Conservation (phyloP, 2,888 invertebrate species). For the Bellardia bayeri region DNA sequence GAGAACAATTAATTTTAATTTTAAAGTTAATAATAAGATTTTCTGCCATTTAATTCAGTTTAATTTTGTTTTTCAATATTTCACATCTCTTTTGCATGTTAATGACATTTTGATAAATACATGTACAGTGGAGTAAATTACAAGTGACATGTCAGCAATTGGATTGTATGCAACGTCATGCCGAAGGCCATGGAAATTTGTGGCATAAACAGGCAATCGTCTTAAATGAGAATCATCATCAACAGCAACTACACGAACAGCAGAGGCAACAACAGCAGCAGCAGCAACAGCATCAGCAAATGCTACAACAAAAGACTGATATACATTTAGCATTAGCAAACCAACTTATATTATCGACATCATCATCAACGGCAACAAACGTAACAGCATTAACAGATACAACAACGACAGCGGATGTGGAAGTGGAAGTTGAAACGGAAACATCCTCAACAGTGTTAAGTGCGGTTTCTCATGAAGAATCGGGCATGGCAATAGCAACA, state of each 20-base stretch:
- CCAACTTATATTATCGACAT: conserved; percentile 69
- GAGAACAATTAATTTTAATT: background rate
- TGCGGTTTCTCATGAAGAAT: conserved; percentile 71
- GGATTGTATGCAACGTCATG: conserved; percentile 84
- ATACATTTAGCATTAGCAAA: conserved; percentile 68
- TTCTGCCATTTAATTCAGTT: conserved; percentile 18
- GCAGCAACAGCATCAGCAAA: conserved; percentile 70
- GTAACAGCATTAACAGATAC: conserved; percentile 72
- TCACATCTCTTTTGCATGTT: conserved; percentile 50
- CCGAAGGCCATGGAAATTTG: conserved; percentile 84
- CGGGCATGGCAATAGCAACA: conserved; percentile 53
- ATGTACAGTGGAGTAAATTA: conserved; percentile 83
- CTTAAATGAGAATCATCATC: conserved; percentile 82
- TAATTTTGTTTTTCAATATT: conserved; percentile 59
- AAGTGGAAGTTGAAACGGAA: conserved; percentile 71
- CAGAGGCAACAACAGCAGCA: conserved; percentile 72
- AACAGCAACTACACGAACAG: conserved; percentile 73
- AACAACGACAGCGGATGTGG: conserved; percentile 64
- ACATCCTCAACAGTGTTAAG: conserved; percentile 73
- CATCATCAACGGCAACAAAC: conserved; percentile 70
- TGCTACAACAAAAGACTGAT: conserved; percentile 74
- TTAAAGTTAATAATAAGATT: conserved; percentile 1
- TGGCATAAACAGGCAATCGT: conserved; percentile 84
- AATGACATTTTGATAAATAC: conserved; percentile 63
- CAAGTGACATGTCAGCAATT: conserved; percentile 84